Base-by-base conservation (phyloP, 2,797 vertebrate species). In the Sarcoramphus papa region DNA sequence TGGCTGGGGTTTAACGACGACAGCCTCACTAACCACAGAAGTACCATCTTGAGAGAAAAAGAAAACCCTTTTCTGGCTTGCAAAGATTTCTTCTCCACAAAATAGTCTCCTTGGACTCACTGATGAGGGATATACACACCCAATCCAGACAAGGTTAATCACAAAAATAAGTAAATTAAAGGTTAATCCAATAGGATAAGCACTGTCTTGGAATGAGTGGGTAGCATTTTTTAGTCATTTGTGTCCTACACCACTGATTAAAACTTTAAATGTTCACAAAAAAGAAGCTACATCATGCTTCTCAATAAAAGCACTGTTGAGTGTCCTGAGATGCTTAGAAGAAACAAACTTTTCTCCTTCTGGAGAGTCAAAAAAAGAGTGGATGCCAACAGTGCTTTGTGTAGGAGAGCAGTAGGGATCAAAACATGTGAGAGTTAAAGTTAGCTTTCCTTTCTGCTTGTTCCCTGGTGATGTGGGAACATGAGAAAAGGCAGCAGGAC, bases 371-470 rank as follows among this genome's bases (percentile, higher is more conserved):
- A 53, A 73, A 68, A 60, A 47, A 8, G 21, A 81, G 12, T 4
- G 2, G 35, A 24, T 41, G 14, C 1, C 6, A 64, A 31, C 0
- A 0, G 18, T 16, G 13, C 1, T 60, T 77, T 63, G 6, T 31
- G 33, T 54, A 57, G 37, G 20, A 54, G 14, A 64, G 14, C 15
- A 31, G 16, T 13, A 43, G 14, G 6, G 50, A 31, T n/a, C 11
- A 51, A 47, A 65, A 62, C 6, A 33, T 18, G 6, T 33, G 6
- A n/a, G 18, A 62, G 14, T 21, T 28, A 37, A 30, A 47, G 13
- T 47, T 65, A 50, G 4, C 4, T 73, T 56, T 35, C 14, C 12
- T 48, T 74, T 57, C 35, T 31, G 12, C 12, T 48, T 51, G 14
- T 60, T 76, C 30, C 19, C 9, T 78, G 30, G 18, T 51, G 6